Conservation (phyloP, 37 sponge, comb jelly and placozoan genomes). For the Axinella damicornis region DNA sequence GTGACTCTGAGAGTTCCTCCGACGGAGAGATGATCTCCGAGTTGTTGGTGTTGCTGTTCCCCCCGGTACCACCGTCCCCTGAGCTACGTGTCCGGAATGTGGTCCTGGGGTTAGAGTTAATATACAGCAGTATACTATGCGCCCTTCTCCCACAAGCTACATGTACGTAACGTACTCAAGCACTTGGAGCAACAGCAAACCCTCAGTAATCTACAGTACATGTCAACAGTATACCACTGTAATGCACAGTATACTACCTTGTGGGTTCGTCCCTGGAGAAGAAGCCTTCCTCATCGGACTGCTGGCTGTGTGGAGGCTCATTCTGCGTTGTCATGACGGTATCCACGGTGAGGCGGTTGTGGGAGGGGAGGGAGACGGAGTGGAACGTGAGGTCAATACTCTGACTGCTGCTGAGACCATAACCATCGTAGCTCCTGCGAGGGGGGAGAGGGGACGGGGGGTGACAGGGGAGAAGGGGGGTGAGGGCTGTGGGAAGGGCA, state of each 20-base stretch:
- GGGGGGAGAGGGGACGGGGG: neutral
- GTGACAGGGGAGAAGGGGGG: no score
- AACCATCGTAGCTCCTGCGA: constrained; percentile 40
- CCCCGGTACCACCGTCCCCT: neutral
- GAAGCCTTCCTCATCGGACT: constrained; percentile 45
- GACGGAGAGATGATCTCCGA: neutral
- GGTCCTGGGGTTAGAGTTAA: constrained; percentile 4
- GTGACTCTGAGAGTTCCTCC: constrained; percentile 2
- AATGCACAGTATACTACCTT: constrained; percentile 18
- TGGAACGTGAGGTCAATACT: constrained; percentile 82
- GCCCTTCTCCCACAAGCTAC: no score
- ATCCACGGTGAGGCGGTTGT: constrained; percentile 76
- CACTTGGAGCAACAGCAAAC: neutral
- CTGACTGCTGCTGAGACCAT: constrained; percentile 53
- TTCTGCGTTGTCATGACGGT: constrained; percentile 69
- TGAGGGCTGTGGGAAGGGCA: no score
- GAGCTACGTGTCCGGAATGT: constrained; percentile 40
- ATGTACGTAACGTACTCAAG: no score
- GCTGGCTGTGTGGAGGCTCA: constrained; percentile 34
- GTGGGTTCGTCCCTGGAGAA: constrained; percentile 58
- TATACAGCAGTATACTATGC: no score
- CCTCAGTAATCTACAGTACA: no score
- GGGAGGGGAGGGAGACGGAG: constrained; percentile 43
- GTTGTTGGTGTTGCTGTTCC: constrained; percentile 14
- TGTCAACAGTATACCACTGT: no score